phyloP scores from a whole-genome alignment of 2,797 vertebrate species.

The Malacoctenus gilli region DNA sequence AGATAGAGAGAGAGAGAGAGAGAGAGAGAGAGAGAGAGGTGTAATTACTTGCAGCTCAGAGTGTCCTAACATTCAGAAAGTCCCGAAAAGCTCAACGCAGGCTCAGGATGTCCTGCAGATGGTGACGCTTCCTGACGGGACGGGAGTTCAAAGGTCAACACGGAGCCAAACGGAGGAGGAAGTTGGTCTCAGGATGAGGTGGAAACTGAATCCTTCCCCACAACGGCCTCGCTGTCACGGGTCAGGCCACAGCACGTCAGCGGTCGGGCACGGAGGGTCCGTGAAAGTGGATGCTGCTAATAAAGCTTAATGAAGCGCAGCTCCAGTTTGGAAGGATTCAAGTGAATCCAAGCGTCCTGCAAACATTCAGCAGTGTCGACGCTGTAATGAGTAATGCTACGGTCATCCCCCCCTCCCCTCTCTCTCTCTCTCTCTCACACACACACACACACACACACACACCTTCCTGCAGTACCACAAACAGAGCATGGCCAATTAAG shows the following conservation, averaged over 20 bases:
- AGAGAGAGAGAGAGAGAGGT: neutral
- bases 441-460: constrained; percentile 26
- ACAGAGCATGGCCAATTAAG: constrained; percentile 77
- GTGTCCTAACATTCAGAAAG: too few species aligned
- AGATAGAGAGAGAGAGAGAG: neutral
- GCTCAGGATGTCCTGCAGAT: constrained; percentile 56
- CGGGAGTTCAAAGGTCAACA: constrained; percentile 42
- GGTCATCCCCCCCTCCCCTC: constrained; percentile 32
- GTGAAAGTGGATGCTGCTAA: too few species aligned
- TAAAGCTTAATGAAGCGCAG: too few species aligned
- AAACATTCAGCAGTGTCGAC: constrained; percentile 8
- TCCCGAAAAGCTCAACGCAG: neutral
- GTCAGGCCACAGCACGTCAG: too few species aligned
- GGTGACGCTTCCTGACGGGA: constrained; percentile 38
- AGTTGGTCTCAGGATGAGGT: constrained; percentile 1
- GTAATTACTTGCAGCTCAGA: neutral
- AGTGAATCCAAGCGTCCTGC: constrained; percentile 5
- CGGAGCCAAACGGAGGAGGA: constrained; percentile 14
- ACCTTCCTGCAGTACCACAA: constrained; percentile 60
- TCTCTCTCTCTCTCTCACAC: neutral
- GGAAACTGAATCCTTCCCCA: too few species aligned
- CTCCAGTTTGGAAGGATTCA: too few species aligned
- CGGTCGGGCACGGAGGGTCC: too few species aligned
- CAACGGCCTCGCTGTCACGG: too few species aligned
- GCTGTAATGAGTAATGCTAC: constrained; percentile 40